Evolutionary conservation across 1,140 invertebrate species (phyloP).

Genomic region (Drosophila tsacasi): DNA sequence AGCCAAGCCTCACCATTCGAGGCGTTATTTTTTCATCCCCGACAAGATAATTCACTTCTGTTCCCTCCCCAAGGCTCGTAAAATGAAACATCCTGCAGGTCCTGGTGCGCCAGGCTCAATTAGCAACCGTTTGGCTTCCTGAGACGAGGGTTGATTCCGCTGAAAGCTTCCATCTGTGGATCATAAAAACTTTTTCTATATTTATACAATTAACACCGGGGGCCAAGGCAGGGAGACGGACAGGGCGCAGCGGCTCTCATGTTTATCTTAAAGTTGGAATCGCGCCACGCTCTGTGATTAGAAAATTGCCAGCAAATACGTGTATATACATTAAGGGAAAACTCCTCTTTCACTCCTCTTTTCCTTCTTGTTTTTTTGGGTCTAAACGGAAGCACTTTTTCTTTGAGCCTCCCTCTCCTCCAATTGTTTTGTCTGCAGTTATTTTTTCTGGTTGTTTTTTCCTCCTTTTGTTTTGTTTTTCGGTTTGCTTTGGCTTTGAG

Average conservation of each 20-base stretch:
- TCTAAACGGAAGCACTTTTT: constrained; percentile 40
- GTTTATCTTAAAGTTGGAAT: constrained; percentile 76
- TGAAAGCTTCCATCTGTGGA: constrained; percentile 61
- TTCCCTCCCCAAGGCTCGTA: constrained; percentile 55
- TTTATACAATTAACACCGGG: constrained; percentile 78
- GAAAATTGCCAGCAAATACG: constrained; percentile 63
- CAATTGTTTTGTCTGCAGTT: constrained; percentile 42
- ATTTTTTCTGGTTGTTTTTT: constrained; percentile 38
- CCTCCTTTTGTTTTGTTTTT: constrained; percentile 17
- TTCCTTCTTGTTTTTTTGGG: constrained; percentile 13
- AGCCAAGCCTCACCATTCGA: constrained; percentile 3
- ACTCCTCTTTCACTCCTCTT: constrained; percentile 4
- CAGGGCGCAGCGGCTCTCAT: constrained; percentile 20
- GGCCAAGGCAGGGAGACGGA: constrained; percentile 1
- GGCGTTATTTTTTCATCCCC: constrained; percentile 16
- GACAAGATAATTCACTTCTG: constrained; percentile 80
- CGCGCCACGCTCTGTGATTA: constrained; percentile 65
- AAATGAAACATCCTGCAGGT: constrained; percentile 60
- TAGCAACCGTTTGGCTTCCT: constrained; percentile 63
- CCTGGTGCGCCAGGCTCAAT: constrained; percentile 47
- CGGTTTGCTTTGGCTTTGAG: constrained; percentile 60
- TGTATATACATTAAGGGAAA: constrained; percentile 68
- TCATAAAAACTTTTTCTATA: constrained; percentile 80
- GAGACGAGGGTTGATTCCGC: constrained; percentile 64
- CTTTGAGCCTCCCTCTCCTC: constrained; percentile 24